Base-by-base conservation (phyloP, 2,113 vertebrate genomes). In the Bos javanicus region DNA sequence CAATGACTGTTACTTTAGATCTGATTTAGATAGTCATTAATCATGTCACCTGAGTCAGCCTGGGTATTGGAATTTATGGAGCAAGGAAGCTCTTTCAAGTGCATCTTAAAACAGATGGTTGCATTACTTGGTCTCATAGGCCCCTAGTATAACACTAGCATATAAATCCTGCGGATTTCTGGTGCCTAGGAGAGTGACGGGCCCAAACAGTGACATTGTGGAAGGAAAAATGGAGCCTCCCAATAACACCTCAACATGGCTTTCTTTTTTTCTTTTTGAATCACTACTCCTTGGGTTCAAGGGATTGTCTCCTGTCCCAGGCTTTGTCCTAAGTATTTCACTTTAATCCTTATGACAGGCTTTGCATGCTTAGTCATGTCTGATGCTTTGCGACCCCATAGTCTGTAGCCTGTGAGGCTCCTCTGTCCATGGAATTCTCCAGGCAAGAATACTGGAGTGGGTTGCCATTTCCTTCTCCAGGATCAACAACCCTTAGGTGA, bases 1-100 rank as follows among this genome's bases (percentile, higher is more conserved):
- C 82, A 96, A 92, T 74, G 78, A 2, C 25, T 95, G 52, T 96
- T 90, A 64, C 81, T 97, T 97, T 84, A 97, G 59, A 39, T 88
- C n/a, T 92, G 80, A 82, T 94, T 97, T 96, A 96, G 86, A 17
- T 1, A 95, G 25, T 6, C 21, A 14, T 93, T 97, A 90, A 62
- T 95, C 54, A 76, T 52, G 16, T 93, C 62, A 97, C 2, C 14
- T 28, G 85, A 67, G 60, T 71, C 87, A n/a, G 14, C 26, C 7
- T 28, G 12, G 26, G 26, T 67, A 30, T 5, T 13, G 7, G 23
- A 62, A 5, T 46, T 81, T 33, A 74, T 48, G 39, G 7, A 80
- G 54, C 60, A 30, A 54, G 50, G 16, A 19, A 1, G 1, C 9
- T 25, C 56, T 80, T 74, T 67, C 52, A 94, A n/a, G 11, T 87